A percentile compares a stretch with the other conserved stretches of the same genome.
Evolutionary conservation across 2,888 invertebrate species (phyloP).

Genomic region (Lypha dubia): DNA sequence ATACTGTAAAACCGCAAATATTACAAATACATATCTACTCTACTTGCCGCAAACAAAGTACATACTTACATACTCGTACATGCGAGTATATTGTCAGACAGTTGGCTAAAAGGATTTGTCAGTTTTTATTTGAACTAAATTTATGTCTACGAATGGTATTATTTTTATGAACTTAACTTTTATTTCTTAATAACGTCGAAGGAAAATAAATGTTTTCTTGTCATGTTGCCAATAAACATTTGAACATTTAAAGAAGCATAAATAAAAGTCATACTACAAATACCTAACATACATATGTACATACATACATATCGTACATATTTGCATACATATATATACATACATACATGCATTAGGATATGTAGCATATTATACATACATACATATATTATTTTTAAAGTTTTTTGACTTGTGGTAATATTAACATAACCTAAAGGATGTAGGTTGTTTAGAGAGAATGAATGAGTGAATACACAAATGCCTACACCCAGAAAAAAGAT

Average conservation of each 20-base stretch:
- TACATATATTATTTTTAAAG: slow-evolving; percentile 41
- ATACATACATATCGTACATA: not conserved
- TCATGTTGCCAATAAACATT: slow-evolving; percentile 67
- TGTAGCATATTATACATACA: not conserved
- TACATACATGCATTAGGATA: not conserved
- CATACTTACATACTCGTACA: not conserved
- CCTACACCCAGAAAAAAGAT: too few species aligned
- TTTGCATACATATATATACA: too few species aligned
- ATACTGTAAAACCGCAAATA: slow-evolving; percentile 2
- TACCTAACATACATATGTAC: not conserved
- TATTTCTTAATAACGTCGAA: slow-evolving; percentile 65
- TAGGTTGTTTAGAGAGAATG: slow-evolving; percentile 21
- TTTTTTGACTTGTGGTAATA: slow-evolving; percentile 66
- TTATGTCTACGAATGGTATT: slow-evolving; percentile 50
- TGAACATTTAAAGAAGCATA: slow-evolving; percentile 54
- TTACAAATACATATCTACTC: not conserved
- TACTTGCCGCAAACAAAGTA: slow-evolving; percentile 8
- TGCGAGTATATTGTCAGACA: slow-evolving; percentile 36
- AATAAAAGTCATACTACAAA: slow-evolving; percentile 39
- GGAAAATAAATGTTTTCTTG: slow-evolving; percentile 60
- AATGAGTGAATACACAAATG: too few species aligned
- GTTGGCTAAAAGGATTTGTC: slow-evolving; percentile 64
- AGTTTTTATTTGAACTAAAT: slow-evolving; percentile 65
- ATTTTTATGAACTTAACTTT: slow-evolving; percentile 70
- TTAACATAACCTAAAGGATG: slow-evolving; percentile 68